Base-by-base conservation (phyloP, 2,888 invertebrate genomes). In the Aporophyla lueneburgensis region DNA sequence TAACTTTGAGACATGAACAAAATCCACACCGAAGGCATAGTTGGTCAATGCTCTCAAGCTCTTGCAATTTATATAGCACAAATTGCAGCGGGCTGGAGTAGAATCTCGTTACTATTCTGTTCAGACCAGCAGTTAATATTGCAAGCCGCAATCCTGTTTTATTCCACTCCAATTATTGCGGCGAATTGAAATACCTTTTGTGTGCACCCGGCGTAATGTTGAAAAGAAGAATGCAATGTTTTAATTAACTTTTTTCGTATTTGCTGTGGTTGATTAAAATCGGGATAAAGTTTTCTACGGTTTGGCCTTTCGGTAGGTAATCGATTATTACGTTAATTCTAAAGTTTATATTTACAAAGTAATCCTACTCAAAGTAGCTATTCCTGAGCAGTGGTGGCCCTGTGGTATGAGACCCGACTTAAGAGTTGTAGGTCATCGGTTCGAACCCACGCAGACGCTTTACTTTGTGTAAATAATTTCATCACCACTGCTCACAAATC, bases 161-260 rank as follows among this genome's bases (percentile, higher is more conserved):
- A 87, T 90, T 91, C 89, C 89, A 87, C 84, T 89, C 85, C 88
- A 90, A 89, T 91, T 85, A 90, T 83, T 72, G 65, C 74, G 66
- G 73, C 69, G 76, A 86, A 91, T 89, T 87, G 86, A 86, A 87
- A 89, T 89, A 89, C 86, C 80, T 84, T 87, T 86, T 88, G 86
- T 86, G 83, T 87, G 84, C 80, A 68, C 74, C 81, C 73, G 53
- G 70, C 16, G 68, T 62, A 76, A 71, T 72, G 49, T 71, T 49
- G 54, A 76, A 79, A 75, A 78, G 53, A 16, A 61, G 58, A 67
- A 61, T 81, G n/a, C 51, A 68, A 71, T 71, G 40, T 53, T 73
- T 65, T 53, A 33, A 68, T 63, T 27, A 63, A 43, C 10, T 49
- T 53, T 58, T 63, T 62, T 24, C 24, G 59, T 66, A 46, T 68